A percentile compares a stretch with the other conserved stretches of the same genome.
These are phyloP conservation scores for Turritopsis rubra DNA, from an alignment of 30 jellyfish, hydroid and myxozoan genomes.

Conservation along the genomic window DNA sequence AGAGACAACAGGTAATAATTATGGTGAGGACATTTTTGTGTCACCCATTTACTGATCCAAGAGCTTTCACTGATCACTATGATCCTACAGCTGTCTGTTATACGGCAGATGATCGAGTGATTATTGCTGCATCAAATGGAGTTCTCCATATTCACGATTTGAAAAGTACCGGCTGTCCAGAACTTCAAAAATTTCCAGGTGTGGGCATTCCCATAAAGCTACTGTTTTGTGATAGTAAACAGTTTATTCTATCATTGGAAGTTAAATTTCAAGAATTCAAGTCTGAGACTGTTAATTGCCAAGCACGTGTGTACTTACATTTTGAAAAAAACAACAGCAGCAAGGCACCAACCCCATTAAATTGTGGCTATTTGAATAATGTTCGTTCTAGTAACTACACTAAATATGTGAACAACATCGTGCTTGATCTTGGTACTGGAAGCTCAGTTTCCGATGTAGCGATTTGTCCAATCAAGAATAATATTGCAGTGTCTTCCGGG, in stretches of 20 bases:
- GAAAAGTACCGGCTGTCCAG: slow-evolving; percentile 41
- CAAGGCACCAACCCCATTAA: slow-evolving; percentile 1
- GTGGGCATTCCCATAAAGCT: slow-evolving; percentile 52
- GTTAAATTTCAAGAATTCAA: slow-evolving; percentile 42
- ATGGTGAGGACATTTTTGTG: slow-evolving; percentile 94
- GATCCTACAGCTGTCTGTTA: slow-evolving; percentile 74
- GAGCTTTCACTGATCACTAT: slow-evolving; percentile 69
- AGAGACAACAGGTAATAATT: background rate
- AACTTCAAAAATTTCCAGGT: slow-evolving; percentile 31
- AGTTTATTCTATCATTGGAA: slow-evolving; percentile 57
- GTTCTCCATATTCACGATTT: slow-evolving; percentile 42
- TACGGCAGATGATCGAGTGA: slow-evolving; percentile 48
- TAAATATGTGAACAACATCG: slow-evolving; percentile 36
- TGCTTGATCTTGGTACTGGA: slow-evolving; percentile 53
- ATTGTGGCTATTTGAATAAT: slow-evolving; percentile 18
- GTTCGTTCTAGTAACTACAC: slow-evolving; percentile 23
- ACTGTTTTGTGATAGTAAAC: slow-evolving; percentile 33
- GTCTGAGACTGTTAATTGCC: slow-evolving; percentile 26
- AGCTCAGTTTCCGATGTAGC: slow-evolving; percentile 68
- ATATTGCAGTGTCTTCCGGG: slow-evolving; percentile 74
- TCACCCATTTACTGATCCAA: slow-evolving; percentile 73
- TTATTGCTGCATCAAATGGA: slow-evolving; percentile 44
- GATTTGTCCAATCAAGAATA: slow-evolving; percentile 52
- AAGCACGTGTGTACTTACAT: slow-evolving; percentile 33
- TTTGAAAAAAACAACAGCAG: background rate